phyloP scores from a whole-genome alignment of 1,140 invertebrate species.

The Dinoponera quadriceps region DNA sequence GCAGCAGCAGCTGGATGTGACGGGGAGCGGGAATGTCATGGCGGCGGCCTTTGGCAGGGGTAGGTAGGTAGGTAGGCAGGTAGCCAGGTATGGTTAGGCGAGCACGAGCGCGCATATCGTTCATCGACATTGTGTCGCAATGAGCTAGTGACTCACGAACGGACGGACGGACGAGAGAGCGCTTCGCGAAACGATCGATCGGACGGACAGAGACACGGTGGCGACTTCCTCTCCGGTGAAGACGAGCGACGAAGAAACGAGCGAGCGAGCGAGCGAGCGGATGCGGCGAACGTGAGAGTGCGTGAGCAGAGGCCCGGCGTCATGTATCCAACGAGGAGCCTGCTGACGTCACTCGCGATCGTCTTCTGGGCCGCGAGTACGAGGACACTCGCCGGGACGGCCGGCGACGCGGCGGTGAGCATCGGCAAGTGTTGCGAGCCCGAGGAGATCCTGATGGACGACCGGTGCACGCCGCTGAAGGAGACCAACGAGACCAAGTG shows the following conservation, averaged over 20 bases:
- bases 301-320: slow-evolving; percentile 27
- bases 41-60: slow-evolving; percentile 24
- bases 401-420: slow-evolving; percentile 64
- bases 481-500: slow-evolving; percentile 86
- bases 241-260: neutral
- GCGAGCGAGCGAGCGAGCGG: neutral
- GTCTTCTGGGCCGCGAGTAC: slow-evolving; percentile 1
- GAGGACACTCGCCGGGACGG: slow-evolving; percentile 69
- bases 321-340: slow-evolving; percentile 68
- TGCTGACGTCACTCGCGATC: slow-evolving; percentile 51
- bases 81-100: slow-evolving; percentile 41
- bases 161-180: neutral
- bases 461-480: slow-evolving; percentile 87
- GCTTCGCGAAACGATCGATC: slow-evolving; percentile 19
- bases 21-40: slow-evolving; percentile 29
- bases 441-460: slow-evolving; percentile 90
- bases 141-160: slow-evolving; percentile 45
- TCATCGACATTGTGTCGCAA: neutral
- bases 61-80: slow-evolving; percentile 21
- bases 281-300: neutral
- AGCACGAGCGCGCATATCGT: neutral
- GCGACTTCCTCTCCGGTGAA: neutral
- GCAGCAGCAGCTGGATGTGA: slow-evolving; percentile 10
- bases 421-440: slow-evolving; percentile 91
- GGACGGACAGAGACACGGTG: neutral